Percentiles rank a stretch among this genome's conserved stretches.
phyloP scores from a whole-genome alignment of 2,113 vertebrate species.

The Poeciliopsis occidentalis region DNA sequence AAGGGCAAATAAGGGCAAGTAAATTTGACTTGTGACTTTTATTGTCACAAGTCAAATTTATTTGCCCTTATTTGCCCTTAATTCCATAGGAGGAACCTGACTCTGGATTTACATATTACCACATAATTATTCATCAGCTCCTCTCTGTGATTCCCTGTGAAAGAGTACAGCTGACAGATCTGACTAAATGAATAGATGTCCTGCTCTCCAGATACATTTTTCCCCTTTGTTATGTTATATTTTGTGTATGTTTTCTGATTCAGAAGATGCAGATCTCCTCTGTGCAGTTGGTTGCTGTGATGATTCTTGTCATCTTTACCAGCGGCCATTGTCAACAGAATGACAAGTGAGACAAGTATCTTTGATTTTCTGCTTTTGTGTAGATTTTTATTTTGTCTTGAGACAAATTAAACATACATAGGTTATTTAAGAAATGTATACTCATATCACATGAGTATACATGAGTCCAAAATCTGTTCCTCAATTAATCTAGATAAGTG shows the following conservation, averaged over 20 bases:
- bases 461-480: background rate
- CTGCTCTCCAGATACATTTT: background rate
- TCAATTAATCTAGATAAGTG: background rate
- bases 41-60: too few species aligned
- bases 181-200: background rate
- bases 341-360: constrained; percentile 58
- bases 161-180: too few species aligned
- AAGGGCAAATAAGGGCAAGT: too few species aligned
- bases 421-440: background rate
- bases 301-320: constrained; percentile 63
- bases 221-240: background rate
- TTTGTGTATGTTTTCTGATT: background rate
- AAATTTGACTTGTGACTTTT: too few species aligned
- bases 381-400: background rate
- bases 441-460: too few species aligned
- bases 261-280: constrained; percentile 58
- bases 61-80: too few species aligned
- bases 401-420: background rate
- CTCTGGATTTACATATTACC: too few species aligned
- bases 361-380: background rate
- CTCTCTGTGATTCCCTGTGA: background rate
- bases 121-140: background rate
- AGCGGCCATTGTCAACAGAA: constrained; percentile 63
- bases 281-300: constrained; percentile 51
- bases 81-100: too few species aligned